Base-by-base conservation (phyloP, 2,888 invertebrate genomes). In the Julus scandinavius region DNA sequence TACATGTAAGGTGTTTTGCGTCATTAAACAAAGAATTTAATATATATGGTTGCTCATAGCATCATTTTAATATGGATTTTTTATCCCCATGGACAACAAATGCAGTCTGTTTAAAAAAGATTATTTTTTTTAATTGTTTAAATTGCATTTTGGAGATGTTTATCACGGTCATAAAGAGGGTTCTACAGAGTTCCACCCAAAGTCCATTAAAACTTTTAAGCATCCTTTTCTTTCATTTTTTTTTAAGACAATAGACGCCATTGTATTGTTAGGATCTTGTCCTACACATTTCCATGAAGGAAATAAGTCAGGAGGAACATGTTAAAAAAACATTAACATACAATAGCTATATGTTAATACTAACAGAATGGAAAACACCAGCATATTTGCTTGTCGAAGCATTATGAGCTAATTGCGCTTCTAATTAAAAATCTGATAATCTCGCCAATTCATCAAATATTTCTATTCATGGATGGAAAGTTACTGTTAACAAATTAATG, bases 131-230 rank as follows among this genome's bases (percentile, higher is more conserved):
- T 29, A 72, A 72, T 72, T 29, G 11, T 29, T 72, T 72, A 29
- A 72, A 72, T 72, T 72, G 72, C 72, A 72, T 20, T 72, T 72
- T n/a, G 29, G n/a, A 17, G 72, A 72, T 72, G 72, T n/a, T 72
- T 72, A 29, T 72, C 29, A n/a, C 29, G 20, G 72, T 72, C 72
- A 11, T 72, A n/a, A 7, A 6, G 2, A 72, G 9, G 49, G 9
- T 9, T 63, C 20, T 72, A 72, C 72, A 9, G 29, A 72, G 4
- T 29, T 20, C 72, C 72, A 72, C 72, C 72, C 72, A 72, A n/a
- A 9, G 72, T 72, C 9, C 29, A n/a, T 29, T 49, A 49, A 49
- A 49, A 49, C 29, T 49, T 7, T 49, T 49, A 49, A 49, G 49
- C 49, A 49, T 49, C 49, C 6, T 49, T 49, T 49, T 49, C 13